phyloP scores from a whole-genome alignment of 2,113 vertebrate genomes.

The Caloenas nicobarica region DNA sequence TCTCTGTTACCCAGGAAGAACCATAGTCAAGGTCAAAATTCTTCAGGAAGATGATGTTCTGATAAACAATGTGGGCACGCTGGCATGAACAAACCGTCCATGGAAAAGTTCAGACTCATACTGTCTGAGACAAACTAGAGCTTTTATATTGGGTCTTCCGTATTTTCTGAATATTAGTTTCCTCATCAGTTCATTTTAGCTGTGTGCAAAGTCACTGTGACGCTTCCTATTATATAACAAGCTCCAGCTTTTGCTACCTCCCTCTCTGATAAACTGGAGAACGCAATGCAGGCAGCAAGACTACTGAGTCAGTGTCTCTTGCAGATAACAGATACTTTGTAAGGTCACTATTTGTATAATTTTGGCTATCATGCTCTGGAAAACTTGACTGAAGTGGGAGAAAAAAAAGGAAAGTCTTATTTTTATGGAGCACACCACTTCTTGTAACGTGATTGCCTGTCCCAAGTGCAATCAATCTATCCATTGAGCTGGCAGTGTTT shows the following conservation, averaged over 20 bases:
- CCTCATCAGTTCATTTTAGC: neutral
- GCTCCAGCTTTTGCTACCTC: neutral
- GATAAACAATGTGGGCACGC: neutral
- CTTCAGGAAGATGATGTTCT: neutral
- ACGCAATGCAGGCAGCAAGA: neutral
- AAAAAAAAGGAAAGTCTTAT: neutral
- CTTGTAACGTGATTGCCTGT: neutral
- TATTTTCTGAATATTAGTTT: neutral
- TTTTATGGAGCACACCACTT: neutral
- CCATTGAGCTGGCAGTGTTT: neutral
- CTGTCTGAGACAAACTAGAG: neutral
- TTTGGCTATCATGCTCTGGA: neutral
- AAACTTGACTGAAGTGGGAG: neutral
- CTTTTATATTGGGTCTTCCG: neutral
- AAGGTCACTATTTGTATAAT: neutral
- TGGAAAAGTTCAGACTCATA: neutral
- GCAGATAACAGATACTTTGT: neutral
- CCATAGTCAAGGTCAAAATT: constrained; percentile 36
- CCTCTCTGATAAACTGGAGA: neutral
- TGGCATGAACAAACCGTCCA: neutral
- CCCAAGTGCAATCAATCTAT: neutral
- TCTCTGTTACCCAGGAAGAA: neutral
- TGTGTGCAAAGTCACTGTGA: neutral
- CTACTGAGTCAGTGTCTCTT: neutral
- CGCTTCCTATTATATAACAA: neutral